Base-by-base conservation (phyloP, 2,797 vertebrate species). In the Brachyrhaphis roseni region DNA sequence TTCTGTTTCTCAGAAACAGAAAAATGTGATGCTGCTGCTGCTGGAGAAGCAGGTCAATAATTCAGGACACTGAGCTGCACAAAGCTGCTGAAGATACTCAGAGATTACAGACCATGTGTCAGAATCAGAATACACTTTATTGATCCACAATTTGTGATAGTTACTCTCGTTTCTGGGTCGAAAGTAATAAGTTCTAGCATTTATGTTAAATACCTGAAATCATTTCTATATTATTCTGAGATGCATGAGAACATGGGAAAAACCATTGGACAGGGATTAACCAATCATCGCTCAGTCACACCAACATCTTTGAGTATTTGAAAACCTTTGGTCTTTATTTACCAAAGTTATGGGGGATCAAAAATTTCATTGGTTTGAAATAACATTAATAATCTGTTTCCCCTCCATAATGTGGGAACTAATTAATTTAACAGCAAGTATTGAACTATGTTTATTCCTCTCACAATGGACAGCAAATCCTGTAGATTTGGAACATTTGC, bases 11-110 rank as follows among this genome's bases (percentile, higher is more conserved):
- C 79, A 84, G 66, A 81, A 85, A 82, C 79, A 76, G 75, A 84
- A 84, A 78, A n/a, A 5, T 4, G 79, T 16, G 75, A 41, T 45
- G 77, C 76, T 41, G 1, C 39, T 82, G 72, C 70, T 79, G 72
- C 36, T 82, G 76, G 82, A 91, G 80, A 83, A 72, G 3, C 39
- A 1, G 84, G 86, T 92, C 87, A 90, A 89, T 88, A 88, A 89
- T 91, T 90, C 86, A 91, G 86, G 78, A 80, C 74, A 49, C 8
- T 57, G 85, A 90, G 86, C 78, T 70, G 66, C 55, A 59, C 4
- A 74, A 55, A 55, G 51, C 8, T n/a, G 51, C 51, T 26, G 26
- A n/a, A 55, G 51, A n/a, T n/a, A n/a, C 51, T 55, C 51, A 55
- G 26, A 55, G 51, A 23, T 26, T 23, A 53, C 4, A 26, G 47